A percentile compares a stretch with the other conserved stretches of the same genome.
phyloP scores from a whole-genome alignment of 2,888 invertebrate species.

The Erynnis tages region DNA sequence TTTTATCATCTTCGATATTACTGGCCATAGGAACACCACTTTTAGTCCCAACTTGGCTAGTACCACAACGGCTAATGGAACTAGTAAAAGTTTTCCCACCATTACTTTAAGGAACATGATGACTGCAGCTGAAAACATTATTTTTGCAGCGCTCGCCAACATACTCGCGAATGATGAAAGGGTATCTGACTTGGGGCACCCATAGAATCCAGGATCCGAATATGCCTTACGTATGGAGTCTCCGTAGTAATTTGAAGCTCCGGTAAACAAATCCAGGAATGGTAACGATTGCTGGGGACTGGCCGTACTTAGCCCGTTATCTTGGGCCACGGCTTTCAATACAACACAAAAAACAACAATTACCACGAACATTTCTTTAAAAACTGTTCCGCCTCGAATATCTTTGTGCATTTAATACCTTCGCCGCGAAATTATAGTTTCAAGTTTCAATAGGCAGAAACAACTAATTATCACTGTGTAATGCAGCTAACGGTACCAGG shows the following conservation, averaged over 20 bases:
- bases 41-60: conserved; percentile 70
- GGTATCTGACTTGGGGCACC: conserved; percentile 63
- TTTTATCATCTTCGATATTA: conserved; percentile 70
- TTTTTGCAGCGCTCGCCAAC: conserved; percentile 71
- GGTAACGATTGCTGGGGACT: conserved; percentile 53
- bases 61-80: conserved; percentile 62
- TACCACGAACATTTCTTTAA: conserved; percentile 62
- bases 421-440: conserved; percentile 71
- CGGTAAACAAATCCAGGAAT: conserved; percentile 65
- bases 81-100: conserved; percentile 63
- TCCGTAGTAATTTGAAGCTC: conserved; percentile 61
- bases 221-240: conserved; percentile 65
- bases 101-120: conserved; percentile 67
- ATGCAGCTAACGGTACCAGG: conserved; percentile 55
- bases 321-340: conserved; percentile 53
- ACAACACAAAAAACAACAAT: conserved; percentile 58
- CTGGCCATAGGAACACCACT: conserved; percentile 68
- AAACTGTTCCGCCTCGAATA: conserved; percentile 66
- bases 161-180: conserved; percentile 67
- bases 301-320: conserved; percentile 58
- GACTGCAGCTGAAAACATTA: conserved; percentile 67
- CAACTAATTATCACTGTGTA: conserved; percentile 56
- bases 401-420: conserved; percentile 65
- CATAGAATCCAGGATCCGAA: conserved; percentile 50
- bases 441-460: conserved; percentile 57